Evolutionary conservation across 2,888 invertebrate genomes (phyloP).

Genomic region (Keiferia lycopersicella): DNA sequence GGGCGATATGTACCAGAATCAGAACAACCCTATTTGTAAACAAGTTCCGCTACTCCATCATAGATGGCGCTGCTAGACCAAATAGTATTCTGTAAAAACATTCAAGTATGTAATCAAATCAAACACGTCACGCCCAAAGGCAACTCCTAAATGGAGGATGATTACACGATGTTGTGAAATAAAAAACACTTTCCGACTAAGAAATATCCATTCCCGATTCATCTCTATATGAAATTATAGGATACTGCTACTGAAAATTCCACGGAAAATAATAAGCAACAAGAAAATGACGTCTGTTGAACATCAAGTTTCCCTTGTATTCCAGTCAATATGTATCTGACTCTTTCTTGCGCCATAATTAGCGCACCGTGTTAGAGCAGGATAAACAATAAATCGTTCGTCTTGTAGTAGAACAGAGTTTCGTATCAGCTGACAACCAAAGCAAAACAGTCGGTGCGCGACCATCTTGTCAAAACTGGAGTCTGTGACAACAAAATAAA

Average conservation of each 20-base stretch:
- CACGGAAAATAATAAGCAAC: slow-evolving; percentile 67
- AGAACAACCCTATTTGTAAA: too few species aligned
- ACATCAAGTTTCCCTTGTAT: slow-evolving; percentile 60
- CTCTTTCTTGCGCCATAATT: slow-evolving; percentile 49
- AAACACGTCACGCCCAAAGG: slow-evolving; percentile 67
- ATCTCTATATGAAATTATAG: slow-evolving; percentile 50
- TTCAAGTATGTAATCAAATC: background rate
- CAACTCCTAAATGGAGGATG: slow-evolving; percentile 50
- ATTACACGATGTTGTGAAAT: slow-evolving; percentile 71
- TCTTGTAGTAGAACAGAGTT: slow-evolving; percentile 64
- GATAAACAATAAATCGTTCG: slow-evolving; percentile 43
- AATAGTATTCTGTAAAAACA: background rate
- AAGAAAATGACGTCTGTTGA: slow-evolving; percentile 72
- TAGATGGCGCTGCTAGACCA: slow-evolving; percentile 56
- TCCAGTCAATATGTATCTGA: slow-evolving; percentile 45
- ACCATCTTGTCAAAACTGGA: slow-evolving; percentile 82
- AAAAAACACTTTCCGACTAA: slow-evolving; percentile 56
- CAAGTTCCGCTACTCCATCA: slow-evolving; percentile 25
- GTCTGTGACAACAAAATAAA: slow-evolving; percentile 78
- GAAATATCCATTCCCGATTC: slow-evolving; percentile 64
- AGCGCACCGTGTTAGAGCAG: slow-evolving; percentile 43
- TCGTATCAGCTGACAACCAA: slow-evolving; percentile 83
- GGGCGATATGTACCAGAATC: background rate
- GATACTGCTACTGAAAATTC: slow-evolving; percentile 61
- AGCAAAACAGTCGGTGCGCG: slow-evolving; percentile 83